These are phyloP conservation scores for Eciton burchellii DNA, from an alignment of 1,140 invertebrate genomes.

Conservation along the genomic window DNA sequence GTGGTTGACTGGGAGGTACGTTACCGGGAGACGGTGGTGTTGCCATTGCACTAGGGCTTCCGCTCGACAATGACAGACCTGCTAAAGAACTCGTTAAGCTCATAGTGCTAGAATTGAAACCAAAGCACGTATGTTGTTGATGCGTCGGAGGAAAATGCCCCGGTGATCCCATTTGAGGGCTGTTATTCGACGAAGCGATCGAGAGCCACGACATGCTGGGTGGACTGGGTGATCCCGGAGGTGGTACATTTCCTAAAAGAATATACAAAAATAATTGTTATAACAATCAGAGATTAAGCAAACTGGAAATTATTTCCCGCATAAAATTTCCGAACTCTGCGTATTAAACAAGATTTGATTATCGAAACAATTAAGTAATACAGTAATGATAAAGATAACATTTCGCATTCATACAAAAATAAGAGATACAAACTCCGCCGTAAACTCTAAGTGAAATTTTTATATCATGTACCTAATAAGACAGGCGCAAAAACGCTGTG, in stretches of 20 bases:
- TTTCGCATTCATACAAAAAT: too few relatives aligned
- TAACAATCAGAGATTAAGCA: not conserved
- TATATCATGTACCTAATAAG: slow-evolving; percentile 74
- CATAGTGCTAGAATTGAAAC: slow-evolving; percentile 82
- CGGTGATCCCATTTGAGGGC: slow-evolving; percentile 82
- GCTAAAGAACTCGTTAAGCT: slow-evolving; percentile 75
- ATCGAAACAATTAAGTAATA: too few relatives aligned
- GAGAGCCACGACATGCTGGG: slow-evolving; percentile 81
- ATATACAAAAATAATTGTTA: not conserved
- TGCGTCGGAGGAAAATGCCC: slow-evolving; percentile 77
- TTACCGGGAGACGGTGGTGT: slow-evolving; percentile 84
- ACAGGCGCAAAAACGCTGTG: slow-evolving; percentile 84
- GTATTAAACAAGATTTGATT: too few relatives aligned
- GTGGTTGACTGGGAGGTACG: slow-evolving; percentile 83
- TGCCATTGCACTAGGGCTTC: slow-evolving; percentile 84
- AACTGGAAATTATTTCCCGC: not conserved
- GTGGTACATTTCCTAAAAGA: slow-evolving; percentile 71
- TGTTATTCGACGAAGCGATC: slow-evolving; percentile 81
- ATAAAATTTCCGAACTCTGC: not conserved
- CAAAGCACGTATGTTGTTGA: slow-evolving; percentile 84
- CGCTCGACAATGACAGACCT: slow-evolving; percentile 77
- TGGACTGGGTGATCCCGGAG: slow-evolving; percentile 82
- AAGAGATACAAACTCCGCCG: too few relatives aligned
- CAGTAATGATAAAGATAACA: too few relatives aligned
- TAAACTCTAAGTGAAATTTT: not conserved